These are phyloP conservation scores for Caenorhabditis sp. DNA, from an alignment of 2,888 invertebrate genomes.

Conservation along the genomic window DNA sequence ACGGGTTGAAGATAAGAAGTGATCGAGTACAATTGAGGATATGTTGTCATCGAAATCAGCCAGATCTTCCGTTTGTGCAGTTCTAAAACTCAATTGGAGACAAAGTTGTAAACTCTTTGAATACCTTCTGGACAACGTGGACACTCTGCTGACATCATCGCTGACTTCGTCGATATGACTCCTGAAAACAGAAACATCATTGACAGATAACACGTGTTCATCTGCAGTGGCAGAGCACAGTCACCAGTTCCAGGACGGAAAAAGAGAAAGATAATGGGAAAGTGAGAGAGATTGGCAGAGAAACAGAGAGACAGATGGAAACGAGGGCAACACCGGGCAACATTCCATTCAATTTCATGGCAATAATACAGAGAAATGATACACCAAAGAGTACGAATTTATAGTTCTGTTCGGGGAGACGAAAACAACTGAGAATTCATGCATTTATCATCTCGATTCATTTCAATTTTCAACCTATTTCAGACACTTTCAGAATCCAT, in stretches of 20 bases:
- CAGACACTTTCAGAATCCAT: not conserved
- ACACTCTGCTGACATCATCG: conserved; percentile 63
- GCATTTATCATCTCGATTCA: conserved; percentile 10
- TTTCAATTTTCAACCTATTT: conserved; percentile 11
- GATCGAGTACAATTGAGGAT: conserved; percentile 73
- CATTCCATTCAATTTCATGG: conserved; percentile 44
- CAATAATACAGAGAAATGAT: conserved; percentile 9
- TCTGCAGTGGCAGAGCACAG: conserved; percentile 2
- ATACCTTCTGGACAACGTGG: conserved; percentile 65
- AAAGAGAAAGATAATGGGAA: conserved; percentile 10
- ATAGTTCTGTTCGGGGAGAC: conserved; percentile 10
- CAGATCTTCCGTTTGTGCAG: conserved; percentile 72
- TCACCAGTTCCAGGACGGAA: not conserved
- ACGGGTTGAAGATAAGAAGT: conserved; percentile 69
- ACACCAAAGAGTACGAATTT: not conserved
- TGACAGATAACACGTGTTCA: not conserved
- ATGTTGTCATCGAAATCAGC: conserved; percentile 76
- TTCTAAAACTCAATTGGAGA: conserved; percentile 52
- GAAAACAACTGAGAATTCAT: conserved; percentile 6
- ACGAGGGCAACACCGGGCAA: conserved; percentile 61
- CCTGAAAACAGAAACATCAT: conserved; percentile 40
- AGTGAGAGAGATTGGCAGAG: conserved; percentile 26
- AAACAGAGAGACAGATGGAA: conserved; percentile 50
- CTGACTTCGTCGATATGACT: conserved; percentile 55
- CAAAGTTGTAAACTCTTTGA: not conserved